These are phyloP conservation scores for Zingel zingel DNA, from an alignment of 2,113 vertebrate species.

Conservation along the genomic window DNA sequence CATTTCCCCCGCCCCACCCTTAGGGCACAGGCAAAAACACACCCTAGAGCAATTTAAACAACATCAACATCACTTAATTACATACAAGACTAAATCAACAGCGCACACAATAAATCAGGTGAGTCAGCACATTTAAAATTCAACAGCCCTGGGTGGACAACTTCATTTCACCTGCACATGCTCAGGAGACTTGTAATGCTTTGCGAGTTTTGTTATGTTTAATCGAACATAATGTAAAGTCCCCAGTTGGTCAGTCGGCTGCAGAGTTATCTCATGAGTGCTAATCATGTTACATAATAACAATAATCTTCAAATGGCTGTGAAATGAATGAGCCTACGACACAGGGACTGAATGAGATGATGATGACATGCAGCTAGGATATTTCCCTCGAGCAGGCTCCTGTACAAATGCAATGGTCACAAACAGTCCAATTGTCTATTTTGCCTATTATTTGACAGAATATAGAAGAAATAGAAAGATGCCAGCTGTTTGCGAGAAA, in stretches of 20 bases:
- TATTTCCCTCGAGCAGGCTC: not conserved
- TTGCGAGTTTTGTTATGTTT: not conserved
- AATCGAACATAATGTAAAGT: not conserved
- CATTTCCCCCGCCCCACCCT: too few species aligned
- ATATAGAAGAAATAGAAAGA: not conserved
- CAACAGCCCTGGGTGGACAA: not conserved
- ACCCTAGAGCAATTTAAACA: not conserved
- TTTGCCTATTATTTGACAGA: not conserved
- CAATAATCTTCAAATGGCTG: constrained; percentile 45
- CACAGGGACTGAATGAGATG: constrained; percentile 21
- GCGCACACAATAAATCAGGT: not conserved
- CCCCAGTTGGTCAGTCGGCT: constrained; percentile 17
- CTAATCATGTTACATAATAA: constrained; percentile 57
- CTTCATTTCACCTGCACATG: not conserved
- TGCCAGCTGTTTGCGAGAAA: not conserved
- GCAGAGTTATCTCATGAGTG: constrained; percentile 26
- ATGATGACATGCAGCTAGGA: not conserved
- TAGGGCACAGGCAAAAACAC: not conserved
- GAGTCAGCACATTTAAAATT: not conserved
- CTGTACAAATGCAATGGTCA: not conserved
- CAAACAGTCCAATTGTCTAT: not conserved
- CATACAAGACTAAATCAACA: not conserved
- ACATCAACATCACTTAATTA: not conserved
- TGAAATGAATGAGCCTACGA: constrained; percentile 29
- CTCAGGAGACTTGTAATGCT: not conserved